Evolutionary conservation across 2,888 invertebrate genomes (phyloP).

Genomic region (Oligia strigilis): DNA sequence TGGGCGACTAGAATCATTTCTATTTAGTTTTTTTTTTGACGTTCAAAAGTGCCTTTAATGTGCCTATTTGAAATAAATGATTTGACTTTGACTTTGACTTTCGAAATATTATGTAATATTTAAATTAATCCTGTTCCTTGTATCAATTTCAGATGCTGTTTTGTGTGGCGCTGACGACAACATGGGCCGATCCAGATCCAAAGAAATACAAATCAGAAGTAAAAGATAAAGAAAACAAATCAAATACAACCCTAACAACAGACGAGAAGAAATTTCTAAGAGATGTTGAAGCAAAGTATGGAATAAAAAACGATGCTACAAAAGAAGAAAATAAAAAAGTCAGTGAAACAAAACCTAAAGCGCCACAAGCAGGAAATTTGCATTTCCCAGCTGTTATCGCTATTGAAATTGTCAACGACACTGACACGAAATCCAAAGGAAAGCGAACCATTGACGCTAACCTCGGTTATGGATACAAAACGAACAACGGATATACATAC

Average conservation of each 20-base stretch:
- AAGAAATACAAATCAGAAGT: slow-evolving; percentile 83
- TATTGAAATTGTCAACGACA: slow-evolving; percentile 91
- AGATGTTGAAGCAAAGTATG: slow-evolving; percentile 88
- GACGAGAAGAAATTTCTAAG: slow-evolving; percentile 86
- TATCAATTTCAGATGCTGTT: slow-evolving; percentile 84
- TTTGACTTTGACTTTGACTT: no score
- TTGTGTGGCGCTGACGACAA: slow-evolving; percentile 74
- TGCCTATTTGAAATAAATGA: no score
- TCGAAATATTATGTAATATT: not conserved
- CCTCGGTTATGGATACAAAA: slow-evolving; percentile 92
- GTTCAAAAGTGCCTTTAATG: no score
- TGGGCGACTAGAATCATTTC: no score
- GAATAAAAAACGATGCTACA: slow-evolving; percentile 78
- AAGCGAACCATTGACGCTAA: slow-evolving; percentile 94
- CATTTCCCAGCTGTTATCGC: slow-evolving; percentile 91
- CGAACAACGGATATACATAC: slow-evolving; percentile 89
- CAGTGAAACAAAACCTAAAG: slow-evolving; percentile 59
- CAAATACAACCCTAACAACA: slow-evolving; percentile 79
- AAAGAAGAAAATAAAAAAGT: slow-evolving; percentile 72
- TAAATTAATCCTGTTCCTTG: slow-evolving; percentile 29
- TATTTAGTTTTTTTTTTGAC: no score
- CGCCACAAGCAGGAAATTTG: slow-evolving; percentile 64
- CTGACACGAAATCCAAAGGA: slow-evolving; percentile 87
- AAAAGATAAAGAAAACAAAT: slow-evolving; percentile 76
- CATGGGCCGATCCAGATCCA: slow-evolving; percentile 83